These are phyloP conservation scores for Anseranas semipalmata DNA, from an alignment of 2,113 vertebrate species.

Conservation along the genomic window DNA sequence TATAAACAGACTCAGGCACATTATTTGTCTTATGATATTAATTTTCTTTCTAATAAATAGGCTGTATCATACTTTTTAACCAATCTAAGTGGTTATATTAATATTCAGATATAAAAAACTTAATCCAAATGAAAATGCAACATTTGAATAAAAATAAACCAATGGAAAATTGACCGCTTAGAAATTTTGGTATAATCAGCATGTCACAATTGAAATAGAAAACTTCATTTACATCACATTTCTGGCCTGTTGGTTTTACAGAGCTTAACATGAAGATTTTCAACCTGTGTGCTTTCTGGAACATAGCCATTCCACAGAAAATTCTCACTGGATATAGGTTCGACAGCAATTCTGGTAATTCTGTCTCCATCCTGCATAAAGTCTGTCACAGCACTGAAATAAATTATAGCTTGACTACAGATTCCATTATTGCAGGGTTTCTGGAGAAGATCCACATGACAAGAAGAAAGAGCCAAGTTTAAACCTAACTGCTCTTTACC, in stretches of 20 bases:
- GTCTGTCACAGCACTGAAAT: constrained; percentile 83
- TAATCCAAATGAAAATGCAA: not conserved
- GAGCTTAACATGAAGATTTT: constrained; percentile 4
- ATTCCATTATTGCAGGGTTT: constrained; percentile 74
- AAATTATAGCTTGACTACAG: constrained; percentile 77
- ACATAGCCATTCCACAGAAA: constrained; percentile 88
- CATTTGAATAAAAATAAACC: not conserved
- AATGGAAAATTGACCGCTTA: not conserved
- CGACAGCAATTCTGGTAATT: constrained; percentile 74
- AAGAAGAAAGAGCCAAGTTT: constrained; percentile 88
- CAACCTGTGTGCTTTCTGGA: constrained; percentile 82
- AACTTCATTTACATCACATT: not conserved
- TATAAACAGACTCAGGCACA: not conserved
- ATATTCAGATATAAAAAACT: not conserved
- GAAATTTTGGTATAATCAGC: not conserved
- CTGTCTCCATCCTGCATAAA: constrained; percentile 83
- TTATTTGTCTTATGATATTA: not conserved
- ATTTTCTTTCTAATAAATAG: not conserved
- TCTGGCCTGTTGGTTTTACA: not conserved
- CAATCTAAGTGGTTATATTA: not conserved
- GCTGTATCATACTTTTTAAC: not conserved
- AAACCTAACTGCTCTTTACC: constrained; percentile 69
- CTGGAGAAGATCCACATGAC: constrained; percentile 79
- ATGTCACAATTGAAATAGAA: not conserved
- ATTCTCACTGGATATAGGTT: constrained; percentile 78